A percentile compares a stretch with the other conserved stretches of the same genome.
These are phyloP conservation scores for Todiramphus saurophagus DNA, from an alignment of 2,113 vertebrate genomes.

Conservation along the genomic window DNA sequence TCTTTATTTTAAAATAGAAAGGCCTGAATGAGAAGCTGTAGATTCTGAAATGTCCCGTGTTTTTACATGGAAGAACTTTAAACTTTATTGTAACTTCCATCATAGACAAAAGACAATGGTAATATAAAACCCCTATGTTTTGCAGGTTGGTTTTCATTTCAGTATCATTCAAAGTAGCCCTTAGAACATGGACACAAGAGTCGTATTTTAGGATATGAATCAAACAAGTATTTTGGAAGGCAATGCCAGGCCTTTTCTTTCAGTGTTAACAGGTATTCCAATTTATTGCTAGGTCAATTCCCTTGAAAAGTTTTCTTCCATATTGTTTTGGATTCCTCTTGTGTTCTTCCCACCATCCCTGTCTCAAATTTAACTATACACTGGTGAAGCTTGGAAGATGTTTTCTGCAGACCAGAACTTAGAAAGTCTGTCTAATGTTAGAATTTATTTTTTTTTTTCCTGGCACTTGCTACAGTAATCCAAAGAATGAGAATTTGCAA, in stretches of 20 bases:
- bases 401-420: background rate
- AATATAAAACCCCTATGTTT: background rate
- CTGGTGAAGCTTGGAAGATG: background rate
- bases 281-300: background rate
- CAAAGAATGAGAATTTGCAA: background rate
- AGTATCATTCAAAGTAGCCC: background rate
- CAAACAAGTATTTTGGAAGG: background rate
- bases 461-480: background rate
- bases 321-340: background rate
- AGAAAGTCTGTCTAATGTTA: background rate
- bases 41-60: accelerated
- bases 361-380: background rate
- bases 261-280: background rate
- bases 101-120: background rate
- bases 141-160: background rate
- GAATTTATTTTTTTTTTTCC: background rate
- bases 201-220: background rate
- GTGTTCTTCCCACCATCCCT: background rate
- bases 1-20: background rate
- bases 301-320: background rate
- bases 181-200: background rate
- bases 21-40: background rate
- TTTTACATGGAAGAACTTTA: background rate
- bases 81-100: background rate
- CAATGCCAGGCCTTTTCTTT: background rate